These are phyloP conservation scores for Poecilia gillii DNA, from an alignment of 2,797 vertebrate genomes.

Conservation along the genomic window DNA sequence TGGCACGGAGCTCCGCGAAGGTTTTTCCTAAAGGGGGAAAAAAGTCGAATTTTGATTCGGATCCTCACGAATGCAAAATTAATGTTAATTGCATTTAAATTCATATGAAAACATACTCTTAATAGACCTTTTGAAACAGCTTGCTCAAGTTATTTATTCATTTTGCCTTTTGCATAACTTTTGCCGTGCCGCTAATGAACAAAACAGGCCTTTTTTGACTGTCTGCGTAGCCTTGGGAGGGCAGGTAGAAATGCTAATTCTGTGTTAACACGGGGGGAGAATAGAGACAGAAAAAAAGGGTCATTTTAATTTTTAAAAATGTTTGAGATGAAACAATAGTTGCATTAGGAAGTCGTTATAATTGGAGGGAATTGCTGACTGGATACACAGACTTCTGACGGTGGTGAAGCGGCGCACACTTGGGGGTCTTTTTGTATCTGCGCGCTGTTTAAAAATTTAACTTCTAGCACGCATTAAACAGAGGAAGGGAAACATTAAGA, in stretches of 20 bases:
- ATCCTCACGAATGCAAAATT: constrained; percentile 40
- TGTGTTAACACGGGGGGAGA: constrained; percentile 15
- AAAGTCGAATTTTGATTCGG: constrained; percentile 3
- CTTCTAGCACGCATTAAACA: constrained; percentile 51
- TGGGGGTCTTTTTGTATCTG: constrained; percentile 71
- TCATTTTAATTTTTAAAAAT: constrained; percentile 65
- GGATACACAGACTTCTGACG: constrained; percentile 71
- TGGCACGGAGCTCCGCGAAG: constrained; percentile 26
- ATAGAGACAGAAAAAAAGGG: constrained; percentile 48
- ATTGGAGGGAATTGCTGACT: constrained; percentile 76
- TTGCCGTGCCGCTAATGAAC: constrained; percentile 60
- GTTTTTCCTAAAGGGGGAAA: constrained; percentile 7
- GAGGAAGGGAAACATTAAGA: constrained; percentile 68
- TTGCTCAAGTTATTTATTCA: constrained; percentile 41
- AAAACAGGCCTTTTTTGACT: constrained; percentile 63
- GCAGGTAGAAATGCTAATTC: constrained; percentile 52
- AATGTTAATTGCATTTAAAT: constrained; percentile 46
- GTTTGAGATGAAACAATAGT: constrained; percentile 75
- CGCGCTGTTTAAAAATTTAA: constrained; percentile 75
- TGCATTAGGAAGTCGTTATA: constrained; percentile 76
- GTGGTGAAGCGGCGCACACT: constrained; percentile 55
- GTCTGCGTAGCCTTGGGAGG: constrained; percentile 45
- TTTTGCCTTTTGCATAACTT: constrained; percentile 55
- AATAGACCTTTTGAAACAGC: constrained; percentile 31
- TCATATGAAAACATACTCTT: constrained; percentile 54